Base-by-base conservation (phyloP, 2,888 invertebrate genomes). In the Drosophila macrospina region DNA sequence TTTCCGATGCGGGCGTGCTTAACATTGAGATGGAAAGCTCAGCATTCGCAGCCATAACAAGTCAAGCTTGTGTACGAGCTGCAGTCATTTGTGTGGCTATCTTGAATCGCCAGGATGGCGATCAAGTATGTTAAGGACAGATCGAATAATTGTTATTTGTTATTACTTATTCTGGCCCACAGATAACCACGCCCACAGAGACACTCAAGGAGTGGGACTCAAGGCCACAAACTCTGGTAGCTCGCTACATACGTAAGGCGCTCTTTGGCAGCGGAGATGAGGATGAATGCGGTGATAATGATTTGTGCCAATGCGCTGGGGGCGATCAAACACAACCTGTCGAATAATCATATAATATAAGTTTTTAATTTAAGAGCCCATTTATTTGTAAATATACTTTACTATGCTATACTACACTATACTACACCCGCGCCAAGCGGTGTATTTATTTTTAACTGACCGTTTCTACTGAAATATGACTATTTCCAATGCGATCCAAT, bases 21-120 rank as follows among this genome's bases (percentile, higher is more conserved):
- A 99, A 99, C 92, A 98, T 99, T 79, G 98, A 99, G 93, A 98
- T 98, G 98, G 98, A 99, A 92, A 96, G 96, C 24, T 93, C 97
- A 1, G 95, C 96, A 11, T 98, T 99, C 91, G 97, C 98, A 0
- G 97, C 98, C 0, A 94, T 98, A 50, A 98, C 98, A 8, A 95
- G 96, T 90, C 96, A 97, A 89, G 98, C 98, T 8, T 96, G 97
- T 2, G 96, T 98, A 76, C 95, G 95, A 89, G 95, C 97, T 0
- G 98, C 97, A 5, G 96, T 98, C 45, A 94, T 98, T 44, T 98
- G 98, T 91, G 98, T 98, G 54, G 95, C 98, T 0, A 92, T 99
- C 20, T 92, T 99, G 42, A 97, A 99, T 92, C 94, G 99, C 69
- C 94, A 98, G 44, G 95, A 97, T 89, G 97, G 97, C 13, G 99